Percentiles rank a stretch among this genome's conserved stretches.
Evolutionary conservation across 2,797 vertebrate species (phyloP).

Genomic region (Xiphorhynchus erythropygius): DNA sequence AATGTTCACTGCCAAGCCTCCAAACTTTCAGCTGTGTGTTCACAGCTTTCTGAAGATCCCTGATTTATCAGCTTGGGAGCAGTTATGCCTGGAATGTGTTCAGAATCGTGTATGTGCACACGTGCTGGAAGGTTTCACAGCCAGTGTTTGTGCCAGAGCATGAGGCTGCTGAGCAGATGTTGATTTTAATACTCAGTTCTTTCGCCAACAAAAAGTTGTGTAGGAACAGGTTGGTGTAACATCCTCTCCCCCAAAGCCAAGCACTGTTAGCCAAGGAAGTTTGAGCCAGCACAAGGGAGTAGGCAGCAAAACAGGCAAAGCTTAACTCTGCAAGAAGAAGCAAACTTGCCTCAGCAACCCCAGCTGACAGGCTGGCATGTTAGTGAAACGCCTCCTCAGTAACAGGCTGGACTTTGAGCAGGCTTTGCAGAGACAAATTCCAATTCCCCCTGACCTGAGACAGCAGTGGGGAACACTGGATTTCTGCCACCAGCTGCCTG

Average conservation of each 20-base stretch:
- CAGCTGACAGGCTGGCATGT: background rate
- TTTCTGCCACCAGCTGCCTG: background rate
- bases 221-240: conserved; percentile 23
- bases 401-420: conserved; percentile 34
- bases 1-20: background rate
- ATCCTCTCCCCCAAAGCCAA: background rate
- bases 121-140: background rate
- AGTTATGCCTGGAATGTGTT: background rate
- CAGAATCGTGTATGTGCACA: background rate
- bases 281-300: background rate
- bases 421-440: conserved; percentile 35
- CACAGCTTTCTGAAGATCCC: background rate
- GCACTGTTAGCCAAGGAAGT: background rate
- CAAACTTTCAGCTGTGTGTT: background rate
- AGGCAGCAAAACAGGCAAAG: conserved; percentile 15
- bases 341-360: background rate
- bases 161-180: background rate
- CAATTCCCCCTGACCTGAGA: background rate
- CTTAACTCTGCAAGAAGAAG: conserved; percentile 22
- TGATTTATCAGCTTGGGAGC: background rate
- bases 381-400: background rate
- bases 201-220: background rate
- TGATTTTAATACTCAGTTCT: conserved; percentile 12
- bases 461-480: background rate
- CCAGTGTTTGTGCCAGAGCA: background rate